These are phyloP conservation scores for Neomicropteryx cornuta DNA, from an alignment of 1,140 invertebrate genomes.

Conservation along the genomic window DNA sequence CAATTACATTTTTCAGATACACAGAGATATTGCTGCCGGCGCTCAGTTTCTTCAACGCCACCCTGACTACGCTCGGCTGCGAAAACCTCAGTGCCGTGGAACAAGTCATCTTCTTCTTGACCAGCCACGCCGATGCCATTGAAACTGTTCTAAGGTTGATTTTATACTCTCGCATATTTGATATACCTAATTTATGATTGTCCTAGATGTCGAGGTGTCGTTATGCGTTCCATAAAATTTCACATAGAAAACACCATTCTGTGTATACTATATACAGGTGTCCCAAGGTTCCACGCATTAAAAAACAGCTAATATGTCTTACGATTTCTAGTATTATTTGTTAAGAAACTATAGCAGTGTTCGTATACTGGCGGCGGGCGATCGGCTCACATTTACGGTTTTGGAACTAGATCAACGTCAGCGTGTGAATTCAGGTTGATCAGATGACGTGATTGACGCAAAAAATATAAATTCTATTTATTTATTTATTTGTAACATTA, in stretches of 20 bases:
- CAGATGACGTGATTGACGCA: no score
- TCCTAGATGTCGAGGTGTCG: background rate
- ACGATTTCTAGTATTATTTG: background rate
- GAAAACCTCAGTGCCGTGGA: constrained; percentile 69
- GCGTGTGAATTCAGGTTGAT: no score
- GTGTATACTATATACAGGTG: background rate
- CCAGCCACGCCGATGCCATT: constrained; percentile 71
- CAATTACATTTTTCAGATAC: constrained; percentile 57
- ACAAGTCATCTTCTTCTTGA: constrained; percentile 68
- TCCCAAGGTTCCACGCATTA: background rate
- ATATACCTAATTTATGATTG: background rate
- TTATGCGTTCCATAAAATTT: background rate
- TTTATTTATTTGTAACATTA: no score
- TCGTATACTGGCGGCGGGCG: no score
- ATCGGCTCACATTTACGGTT: no score
- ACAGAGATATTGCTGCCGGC: constrained; percentile 72
- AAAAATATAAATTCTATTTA: no score
- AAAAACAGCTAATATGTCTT: background rate
- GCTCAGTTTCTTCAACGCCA: constrained; percentile 64
- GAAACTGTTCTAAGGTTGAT: constrained; percentile 56
- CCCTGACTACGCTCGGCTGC: constrained; percentile 70
- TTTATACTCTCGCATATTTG: background rate
- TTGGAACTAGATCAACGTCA: no score
- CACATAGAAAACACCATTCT: background rate
- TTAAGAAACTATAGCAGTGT: no score